Percentiles rank a stretch among this genome's conserved stretches.
Conservation (phyloP, 2,888 invertebrate species). For the Apotomis betuletana region DNA sequence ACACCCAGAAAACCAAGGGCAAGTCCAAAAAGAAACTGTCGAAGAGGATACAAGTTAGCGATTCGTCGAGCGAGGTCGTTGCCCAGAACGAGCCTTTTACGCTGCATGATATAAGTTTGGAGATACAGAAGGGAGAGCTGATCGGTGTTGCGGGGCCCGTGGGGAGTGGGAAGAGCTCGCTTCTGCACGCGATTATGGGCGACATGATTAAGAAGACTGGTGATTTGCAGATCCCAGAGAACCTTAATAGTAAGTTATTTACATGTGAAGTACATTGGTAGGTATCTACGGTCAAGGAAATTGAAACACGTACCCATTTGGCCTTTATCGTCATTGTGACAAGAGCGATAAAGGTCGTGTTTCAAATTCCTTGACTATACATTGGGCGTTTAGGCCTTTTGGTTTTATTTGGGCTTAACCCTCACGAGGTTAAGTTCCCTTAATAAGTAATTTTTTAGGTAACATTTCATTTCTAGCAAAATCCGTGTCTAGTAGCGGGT, state of each 20-base stretch:
- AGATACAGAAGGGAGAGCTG: slow-evolving; percentile 86
- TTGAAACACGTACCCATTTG: too few species aligned
- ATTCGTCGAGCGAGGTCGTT: slow-evolving; percentile 61
- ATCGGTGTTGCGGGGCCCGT: slow-evolving; percentile 95
- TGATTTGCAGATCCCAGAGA: slow-evolving; percentile 86
- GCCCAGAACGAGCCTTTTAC: slow-evolving; percentile 62
- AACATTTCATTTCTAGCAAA: too few species aligned
- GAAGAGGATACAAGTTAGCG: slow-evolving; percentile 59
- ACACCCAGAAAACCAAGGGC: slow-evolving; percentile 76
- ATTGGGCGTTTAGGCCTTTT: too few species aligned
- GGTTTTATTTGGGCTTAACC: too few species aligned
- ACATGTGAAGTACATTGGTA: too few species aligned
- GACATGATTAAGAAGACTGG: slow-evolving; percentile 90
- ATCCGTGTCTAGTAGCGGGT: too few species aligned
- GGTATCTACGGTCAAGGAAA: too few species aligned
- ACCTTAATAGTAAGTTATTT: slow-evolving; percentile 82
- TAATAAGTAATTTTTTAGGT: too few species aligned
- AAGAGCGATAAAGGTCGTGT: too few species aligned
- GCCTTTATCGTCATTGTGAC: too few species aligned
- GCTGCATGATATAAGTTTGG: slow-evolving; percentile 65
- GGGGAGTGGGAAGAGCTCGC: slow-evolving; percentile 95
- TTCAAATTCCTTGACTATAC: too few species aligned
- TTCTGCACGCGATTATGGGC: slow-evolving; percentile 92
- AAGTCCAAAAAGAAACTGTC: slow-evolving; percentile 74
- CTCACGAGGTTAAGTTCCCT: too few species aligned